Percentiles rank a stretch among this genome's conserved stretches.
Conservation (phyloP, 2,888 invertebrate genomes). For the Morpho achilles region DNA sequence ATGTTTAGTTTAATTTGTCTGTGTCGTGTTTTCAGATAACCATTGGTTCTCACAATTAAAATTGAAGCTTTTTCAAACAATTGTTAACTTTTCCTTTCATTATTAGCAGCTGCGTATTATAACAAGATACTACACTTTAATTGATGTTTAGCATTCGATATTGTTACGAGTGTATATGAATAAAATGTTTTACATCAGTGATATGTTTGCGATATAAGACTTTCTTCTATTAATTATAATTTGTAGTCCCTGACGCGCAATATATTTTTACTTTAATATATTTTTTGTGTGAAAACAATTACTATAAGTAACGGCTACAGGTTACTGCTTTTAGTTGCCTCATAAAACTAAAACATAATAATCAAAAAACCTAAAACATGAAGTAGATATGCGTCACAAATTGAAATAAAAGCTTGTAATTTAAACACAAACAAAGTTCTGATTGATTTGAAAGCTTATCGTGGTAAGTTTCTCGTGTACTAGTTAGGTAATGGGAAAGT, state of each 20-base stretch:
- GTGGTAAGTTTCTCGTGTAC: slow-evolving; percentile 3
- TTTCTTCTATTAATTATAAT: no score
- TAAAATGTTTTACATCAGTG: no score
- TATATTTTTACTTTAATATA: no score
- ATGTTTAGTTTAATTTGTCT: neutral
- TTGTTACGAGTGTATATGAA: no score
- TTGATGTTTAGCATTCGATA: no score
- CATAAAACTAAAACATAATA: no score
- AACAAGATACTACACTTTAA: neutral
- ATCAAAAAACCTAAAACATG: no score
- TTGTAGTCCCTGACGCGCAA: no score
- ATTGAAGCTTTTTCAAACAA: neutral
- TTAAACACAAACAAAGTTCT: neutral
- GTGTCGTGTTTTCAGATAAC: slow-evolving; percentile 1
- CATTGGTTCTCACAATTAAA: neutral
- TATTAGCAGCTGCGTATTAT: neutral
- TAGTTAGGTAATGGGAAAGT: slow-evolving; percentile 1
- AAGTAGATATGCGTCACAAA: neutral
- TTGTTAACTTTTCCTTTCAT: neutral
- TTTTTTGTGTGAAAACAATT: no score
- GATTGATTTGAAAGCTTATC: slow-evolving; percentile 7
- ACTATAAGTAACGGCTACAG: no score
- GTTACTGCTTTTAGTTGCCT: no score
- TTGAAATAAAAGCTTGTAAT: neutral
- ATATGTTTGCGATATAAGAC: no score